A percentile compares a stretch with the other conserved stretches of the same genome.
phyloP scores from a whole-genome alignment of 2,888 invertebrate species.

The Ceriagrion tenellum region DNA sequence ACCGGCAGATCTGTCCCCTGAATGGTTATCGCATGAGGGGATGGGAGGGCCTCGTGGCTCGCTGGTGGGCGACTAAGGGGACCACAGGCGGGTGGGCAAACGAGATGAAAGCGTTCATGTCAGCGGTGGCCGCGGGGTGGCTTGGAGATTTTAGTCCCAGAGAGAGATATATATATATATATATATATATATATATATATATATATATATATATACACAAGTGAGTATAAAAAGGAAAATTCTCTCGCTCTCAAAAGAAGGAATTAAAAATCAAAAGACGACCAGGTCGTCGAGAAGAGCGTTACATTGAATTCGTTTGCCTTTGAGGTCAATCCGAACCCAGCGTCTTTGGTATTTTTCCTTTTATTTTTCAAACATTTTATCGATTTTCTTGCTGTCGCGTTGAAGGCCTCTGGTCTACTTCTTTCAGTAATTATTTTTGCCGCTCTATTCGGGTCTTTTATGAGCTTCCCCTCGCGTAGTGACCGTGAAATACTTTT shows the following conservation, averaged over 20 bases:
- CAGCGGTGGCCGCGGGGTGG: neutral
- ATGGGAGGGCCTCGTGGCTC: neutral
- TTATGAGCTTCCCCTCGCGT: no score
- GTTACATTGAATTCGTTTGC: conserved; percentile 2
- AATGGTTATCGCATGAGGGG: neutral
- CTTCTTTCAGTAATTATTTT: no score
- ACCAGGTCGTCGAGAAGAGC: neutral
- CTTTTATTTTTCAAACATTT: neutral
- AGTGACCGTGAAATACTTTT: no score
- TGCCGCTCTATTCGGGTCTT: no score
- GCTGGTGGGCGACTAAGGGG: neutral
- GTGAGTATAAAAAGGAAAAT: no score
- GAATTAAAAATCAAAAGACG: neutral
- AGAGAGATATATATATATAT: no score
- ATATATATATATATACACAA: no score
- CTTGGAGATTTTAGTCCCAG: neutral
- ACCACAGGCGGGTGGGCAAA: neutral
- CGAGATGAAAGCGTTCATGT: neutral
- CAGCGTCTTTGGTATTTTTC: neutral
- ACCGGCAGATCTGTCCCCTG: neutral
- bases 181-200: no score
- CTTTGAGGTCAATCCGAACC: neutral
- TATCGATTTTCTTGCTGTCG: neutral
- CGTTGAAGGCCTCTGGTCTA: neutral
- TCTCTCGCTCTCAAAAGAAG: no score